These are phyloP conservation scores for Perognathus longimembris DNA, from an alignment of 2,113 vertebrate genomes.

Conservation along the genomic window DNA sequence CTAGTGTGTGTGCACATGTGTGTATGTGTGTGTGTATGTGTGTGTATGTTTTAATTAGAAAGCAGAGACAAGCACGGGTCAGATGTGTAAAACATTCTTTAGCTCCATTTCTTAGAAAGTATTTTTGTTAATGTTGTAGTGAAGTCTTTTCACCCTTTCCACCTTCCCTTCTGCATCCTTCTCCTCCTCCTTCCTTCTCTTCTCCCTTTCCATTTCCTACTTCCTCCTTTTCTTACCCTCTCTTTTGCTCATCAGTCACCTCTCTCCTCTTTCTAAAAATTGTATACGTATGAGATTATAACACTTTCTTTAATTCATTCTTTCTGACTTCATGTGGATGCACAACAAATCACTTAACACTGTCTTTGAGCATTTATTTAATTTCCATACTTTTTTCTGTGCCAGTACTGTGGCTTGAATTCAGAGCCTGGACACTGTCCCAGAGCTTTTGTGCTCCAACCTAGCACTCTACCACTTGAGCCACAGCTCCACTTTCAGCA, in stretches of 20 bases:
- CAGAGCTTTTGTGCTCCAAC: too few relatives aligned
- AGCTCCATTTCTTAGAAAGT: neutral
- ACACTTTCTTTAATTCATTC: neutral
- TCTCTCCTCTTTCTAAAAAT: neutral
- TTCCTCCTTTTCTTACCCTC: neutral
- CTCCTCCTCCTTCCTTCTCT: neutral
- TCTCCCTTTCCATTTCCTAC: too few relatives aligned
- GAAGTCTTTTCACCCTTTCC: too few relatives aligned
- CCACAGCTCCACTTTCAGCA: too few relatives aligned
- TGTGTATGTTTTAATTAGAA: neutral
- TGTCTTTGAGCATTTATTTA: neutral
- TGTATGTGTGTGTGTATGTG: too few relatives aligned
- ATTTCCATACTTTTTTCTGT: neutral
- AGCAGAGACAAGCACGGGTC: neutral
- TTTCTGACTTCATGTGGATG: neutral
- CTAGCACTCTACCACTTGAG: too few relatives aligned
- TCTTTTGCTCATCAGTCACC: too few relatives aligned
- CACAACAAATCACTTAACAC: neutral
- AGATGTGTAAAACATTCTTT: neutral
- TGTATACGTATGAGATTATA: neutral
- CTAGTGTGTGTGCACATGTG: neutral
- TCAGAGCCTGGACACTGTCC: too few relatives aligned
- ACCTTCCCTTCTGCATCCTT: too few relatives aligned
- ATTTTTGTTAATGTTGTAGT: neutral
- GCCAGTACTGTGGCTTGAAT: too few relatives aligned